Percentiles rank a stretch among this genome's conserved stretches.
Evolutionary conservation across 2,113 vertebrate genomes (phyloP).

Genomic region (Barbus barbus): DNA sequence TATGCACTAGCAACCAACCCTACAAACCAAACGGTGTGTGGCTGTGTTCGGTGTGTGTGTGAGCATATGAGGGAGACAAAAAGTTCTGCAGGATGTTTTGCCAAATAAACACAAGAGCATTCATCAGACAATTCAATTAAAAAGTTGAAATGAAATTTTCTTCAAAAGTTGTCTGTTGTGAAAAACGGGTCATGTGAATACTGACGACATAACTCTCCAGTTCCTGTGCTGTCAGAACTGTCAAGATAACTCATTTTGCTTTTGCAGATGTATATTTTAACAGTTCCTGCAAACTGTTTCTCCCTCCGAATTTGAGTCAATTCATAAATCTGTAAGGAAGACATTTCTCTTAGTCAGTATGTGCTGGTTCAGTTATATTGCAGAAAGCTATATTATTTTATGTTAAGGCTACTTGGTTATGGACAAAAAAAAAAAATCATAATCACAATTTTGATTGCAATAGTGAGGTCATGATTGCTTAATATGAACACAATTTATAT

Average conservation of each 20-base stretch:
- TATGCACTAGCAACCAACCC: constrained; percentile 26
- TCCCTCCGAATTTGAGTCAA: neutral
- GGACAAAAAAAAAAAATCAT: no score
- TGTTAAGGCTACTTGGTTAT: neutral
- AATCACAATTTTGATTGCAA: no score
- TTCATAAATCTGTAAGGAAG: constrained; percentile 4
- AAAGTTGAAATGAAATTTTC: neutral
- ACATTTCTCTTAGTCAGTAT: neutral
- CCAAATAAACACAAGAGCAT: constrained; percentile 29
- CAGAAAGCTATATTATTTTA: neutral
- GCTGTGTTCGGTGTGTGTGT: neutral
- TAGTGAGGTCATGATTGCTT: no score
- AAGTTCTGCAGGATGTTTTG: neutral
- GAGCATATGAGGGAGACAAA: neutral
- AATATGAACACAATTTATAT: no score
- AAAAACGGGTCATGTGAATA: neutral
- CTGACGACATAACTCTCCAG: neutral
- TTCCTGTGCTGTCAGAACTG: neutral
- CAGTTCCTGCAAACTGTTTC: neutral
- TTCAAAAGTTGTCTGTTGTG: neutral
- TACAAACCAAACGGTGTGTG: constrained; percentile 16
- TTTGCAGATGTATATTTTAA: constrained; percentile 21
- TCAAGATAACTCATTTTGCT: constrained; percentile 1
- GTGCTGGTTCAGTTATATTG: neutral
- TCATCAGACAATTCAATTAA: constrained; percentile 15